phyloP scores from a whole-genome alignment of 2,888 invertebrate genomes.

The Melitaea athalia region DNA sequence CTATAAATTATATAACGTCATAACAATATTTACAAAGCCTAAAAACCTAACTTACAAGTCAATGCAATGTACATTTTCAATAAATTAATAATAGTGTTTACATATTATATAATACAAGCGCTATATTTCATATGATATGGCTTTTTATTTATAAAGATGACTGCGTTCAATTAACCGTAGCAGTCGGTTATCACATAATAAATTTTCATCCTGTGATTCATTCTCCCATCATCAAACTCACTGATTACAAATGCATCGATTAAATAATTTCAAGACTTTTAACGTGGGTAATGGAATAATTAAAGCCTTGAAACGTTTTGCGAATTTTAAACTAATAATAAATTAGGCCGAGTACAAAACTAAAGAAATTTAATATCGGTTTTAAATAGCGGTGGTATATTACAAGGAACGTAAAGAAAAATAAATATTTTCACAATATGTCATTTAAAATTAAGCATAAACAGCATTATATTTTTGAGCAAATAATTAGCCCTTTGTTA shows the following conservation, averaged over 20 bases:
- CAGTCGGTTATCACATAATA: slow-evolving; percentile 64
- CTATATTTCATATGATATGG: slow-evolving; percentile 79
- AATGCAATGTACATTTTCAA: slow-evolving; percentile 80
- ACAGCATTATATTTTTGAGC: slow-evolving; percentile 54
- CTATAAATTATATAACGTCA: slow-evolving; percentile 82
- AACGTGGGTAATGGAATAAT: neutral
- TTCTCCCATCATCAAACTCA: neutral
- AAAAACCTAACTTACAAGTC: slow-evolving; percentile 77
- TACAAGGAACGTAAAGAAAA: slow-evolving; percentile 44
- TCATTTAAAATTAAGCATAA: slow-evolving; percentile 31
- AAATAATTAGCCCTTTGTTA: slow-evolving; percentile 64
- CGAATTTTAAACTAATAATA: neutral
- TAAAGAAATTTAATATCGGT: slow-evolving; percentile 14
- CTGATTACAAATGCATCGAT: slow-evolving; percentile 1
- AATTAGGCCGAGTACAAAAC: slow-evolving; percentile 30
- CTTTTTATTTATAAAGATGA: slow-evolving; percentile 69
- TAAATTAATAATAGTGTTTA: slow-evolving; percentile 79
- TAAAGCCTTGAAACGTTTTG: slow-evolving; percentile 1
- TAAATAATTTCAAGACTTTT: neutral
- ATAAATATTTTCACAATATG: slow-evolving; percentile 37
- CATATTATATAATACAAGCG: slow-evolving; percentile 81
- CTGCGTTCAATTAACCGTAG: slow-evolving; percentile 64
- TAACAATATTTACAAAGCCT: slow-evolving; percentile 83
- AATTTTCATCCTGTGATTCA: neutral
- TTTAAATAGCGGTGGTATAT: slow-evolving; percentile 41